Base-by-base conservation (phyloP, 2,113 vertebrate genomes). In the Urocynchramus pylzowi region DNA sequence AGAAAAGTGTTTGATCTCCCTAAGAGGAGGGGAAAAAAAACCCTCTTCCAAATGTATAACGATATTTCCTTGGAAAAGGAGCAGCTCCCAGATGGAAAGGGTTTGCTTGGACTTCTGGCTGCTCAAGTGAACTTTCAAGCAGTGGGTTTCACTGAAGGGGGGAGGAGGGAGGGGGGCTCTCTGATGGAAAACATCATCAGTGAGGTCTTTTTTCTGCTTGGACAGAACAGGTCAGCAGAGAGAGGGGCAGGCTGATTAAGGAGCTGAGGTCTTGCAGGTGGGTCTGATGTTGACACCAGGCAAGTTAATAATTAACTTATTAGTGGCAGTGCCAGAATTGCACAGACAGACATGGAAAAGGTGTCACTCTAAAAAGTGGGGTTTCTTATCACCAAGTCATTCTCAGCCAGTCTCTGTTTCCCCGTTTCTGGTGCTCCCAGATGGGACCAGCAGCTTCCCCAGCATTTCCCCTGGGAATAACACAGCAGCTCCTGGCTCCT, bases 1-100 rank as follows among this genome's bases (percentile, higher is more conserved):
- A 87, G 65, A 67, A 87, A 52, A 39, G 12, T 60, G 78, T 95
- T 95, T 96, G 90, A 96, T 95, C 90, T 94, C 52, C 15, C 0
- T 27, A 35, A 75, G 35, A 77, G 28, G 30, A 8, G 3, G 4
- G 11, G 5, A 1, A 6, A 45, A 30, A 28, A 31, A 31, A 2
- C 10, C 7, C 24, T 94, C 50, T 91, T 89, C 59, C 56, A 79
- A 82, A 75, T 30, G 5, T 59, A 3, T 59, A 81, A 77, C 11
- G 53, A 61, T 31, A 47, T 39, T 56, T 44, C 4, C 10, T 70
- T 81, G 23, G 23, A n/a, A 81, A 85, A 70, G 77, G n/a, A 77
- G 45, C 31, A 12, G 45, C 57, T 90, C 65, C 73, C 42, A 67
- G 59, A 59, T 30, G 64, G 68, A 67, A 84, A 41, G 80, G 54